Percentiles rank a stretch among this genome's conserved stretches.
These are phyloP conservation scores for Himalopsyche anomala DNA, from an alignment of 2,888 invertebrate species.

Conservation along the genomic window DNA sequence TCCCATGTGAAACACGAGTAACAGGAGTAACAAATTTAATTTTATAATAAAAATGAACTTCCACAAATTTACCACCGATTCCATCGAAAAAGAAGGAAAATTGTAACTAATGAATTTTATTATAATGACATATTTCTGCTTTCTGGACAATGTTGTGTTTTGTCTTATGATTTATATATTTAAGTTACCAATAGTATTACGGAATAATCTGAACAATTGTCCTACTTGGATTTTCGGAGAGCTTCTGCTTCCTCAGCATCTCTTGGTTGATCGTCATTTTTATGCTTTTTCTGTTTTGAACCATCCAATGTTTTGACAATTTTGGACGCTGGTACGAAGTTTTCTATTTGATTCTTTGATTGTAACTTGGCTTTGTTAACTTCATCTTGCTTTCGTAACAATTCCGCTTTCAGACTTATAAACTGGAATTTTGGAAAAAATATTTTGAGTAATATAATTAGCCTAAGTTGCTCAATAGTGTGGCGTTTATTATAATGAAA, in stretches of 20 bases:
- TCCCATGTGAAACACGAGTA: no score
- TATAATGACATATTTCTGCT: no score
- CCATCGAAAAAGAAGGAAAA: not conserved
- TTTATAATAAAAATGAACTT: no score
- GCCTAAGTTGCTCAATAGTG: not conserved
- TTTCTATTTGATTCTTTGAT: conserved; percentile 76
- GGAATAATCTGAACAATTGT: not conserved
- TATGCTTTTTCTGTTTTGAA: conserved; percentile 66
- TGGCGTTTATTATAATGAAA: not conserved
- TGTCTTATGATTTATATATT: no score
- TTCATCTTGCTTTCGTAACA: conserved; percentile 91
- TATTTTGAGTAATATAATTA: no score
- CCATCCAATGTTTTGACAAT: conserved; percentile 71
- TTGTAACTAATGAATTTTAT: not conserved
- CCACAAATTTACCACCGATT: no score
- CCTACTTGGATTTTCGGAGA: conserved; percentile 72
- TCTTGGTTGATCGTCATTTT: conserved; percentile 71
- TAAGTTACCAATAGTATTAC: no score
- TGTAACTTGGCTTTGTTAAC: conserved; percentile 81
- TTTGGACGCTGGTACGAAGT: conserved; percentile 73
- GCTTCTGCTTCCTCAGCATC: conserved; percentile 70
- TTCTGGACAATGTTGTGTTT: no score
- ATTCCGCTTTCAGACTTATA: conserved; percentile 92
- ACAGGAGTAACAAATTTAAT: no score
- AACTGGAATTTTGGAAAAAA: conserved; percentile 72